These are phyloP conservation scores for Onychomys arenicola DNA, from an alignment of 2,797 vertebrate species.

Conservation along the genomic window DNA sequence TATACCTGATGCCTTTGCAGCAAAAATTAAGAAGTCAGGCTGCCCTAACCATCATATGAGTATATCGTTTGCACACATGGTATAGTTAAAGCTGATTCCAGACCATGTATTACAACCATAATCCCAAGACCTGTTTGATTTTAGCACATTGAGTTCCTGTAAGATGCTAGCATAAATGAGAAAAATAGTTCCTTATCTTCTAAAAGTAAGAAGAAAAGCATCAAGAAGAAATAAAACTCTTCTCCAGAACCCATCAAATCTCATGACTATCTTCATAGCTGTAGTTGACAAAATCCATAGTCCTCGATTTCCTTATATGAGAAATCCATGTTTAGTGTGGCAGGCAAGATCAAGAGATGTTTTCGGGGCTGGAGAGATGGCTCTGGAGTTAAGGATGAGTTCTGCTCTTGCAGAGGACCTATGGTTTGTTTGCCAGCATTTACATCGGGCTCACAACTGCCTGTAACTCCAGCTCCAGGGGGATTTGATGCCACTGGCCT, in stretches of 20 bases:
- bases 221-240: neutral
- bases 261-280: constrained; percentile 19
- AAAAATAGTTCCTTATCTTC: constrained; percentile 38
- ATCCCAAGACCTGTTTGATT: constrained; percentile 58
- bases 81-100: constrained; percentile 72
- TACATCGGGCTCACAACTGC: neutral
- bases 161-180: constrained; percentile 63
- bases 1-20: constrained; percentile 49
- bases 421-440: neutral
- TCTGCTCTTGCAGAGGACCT: neutral
- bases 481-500: neutral
- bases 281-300: constrained; percentile 29
- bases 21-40: constrained; percentile 53
- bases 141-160: constrained; percentile 22
- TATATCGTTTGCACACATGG: constrained; percentile 65
- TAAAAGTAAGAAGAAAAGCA: constrained; percentile 37
- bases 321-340: neutral
- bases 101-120: constrained; percentile 45
- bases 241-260: constrained; percentile 24
- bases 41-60: constrained; percentile 40
- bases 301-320: constrained; percentile 6
- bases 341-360: constrained; percentile 76
- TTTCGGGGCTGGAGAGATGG: neutral
- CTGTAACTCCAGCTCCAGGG: neutral
- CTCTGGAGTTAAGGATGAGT: neutral